Evolutionary conservation across 2,888 invertebrate species (phyloP), one percentile per base, ranked within the genome.

Genomic region (Omphaloscelis lunosa): DNA sequence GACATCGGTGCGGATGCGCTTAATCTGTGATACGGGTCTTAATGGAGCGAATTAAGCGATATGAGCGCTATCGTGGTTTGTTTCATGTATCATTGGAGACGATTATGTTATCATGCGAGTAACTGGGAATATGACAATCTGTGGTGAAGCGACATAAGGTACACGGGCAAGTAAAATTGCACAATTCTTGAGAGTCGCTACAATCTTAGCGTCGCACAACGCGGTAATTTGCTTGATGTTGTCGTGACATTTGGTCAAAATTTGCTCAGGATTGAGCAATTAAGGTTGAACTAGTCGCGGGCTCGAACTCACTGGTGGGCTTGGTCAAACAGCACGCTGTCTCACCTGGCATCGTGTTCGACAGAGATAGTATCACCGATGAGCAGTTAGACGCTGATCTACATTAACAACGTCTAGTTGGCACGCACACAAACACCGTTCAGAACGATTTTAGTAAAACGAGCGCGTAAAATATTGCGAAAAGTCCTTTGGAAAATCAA

Each of bases 11-110:
- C 94, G 95, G 95, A 95, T 93, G 94, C 93, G 80, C 87, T 93
- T 94, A 94, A 95, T 95, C 94, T 93, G 91, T 91, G 93, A 96
- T 95, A 96, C 94, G 95, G 96, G 94, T 91, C 89, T 91, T 93
- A 95, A 95, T 95, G 92, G 93, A 88, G 86, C 89, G 92, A 94
- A 95, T 95, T 95, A 95, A 93, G 93, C 85, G 89, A 88, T 73
- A 59, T 67, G 65, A 90, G 68, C 82, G 72, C 72, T 82, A 71
- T 77, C 72, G 76, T 86, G 84, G 89, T 89, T 83, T 84, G 86
- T 86, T 83, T 85, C 81, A 86, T 83, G 72, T 78, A 58, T 86
- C 83, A 78, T 53, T 86, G 72, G 67, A 83, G 71, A 68, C 45
- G 81, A 75, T 83, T 78, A 74, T 80, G 77, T 75, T 75, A 82